Conservation (phyloP, 2,113 vertebrate species). For the Chaetops frenatus region DNA sequence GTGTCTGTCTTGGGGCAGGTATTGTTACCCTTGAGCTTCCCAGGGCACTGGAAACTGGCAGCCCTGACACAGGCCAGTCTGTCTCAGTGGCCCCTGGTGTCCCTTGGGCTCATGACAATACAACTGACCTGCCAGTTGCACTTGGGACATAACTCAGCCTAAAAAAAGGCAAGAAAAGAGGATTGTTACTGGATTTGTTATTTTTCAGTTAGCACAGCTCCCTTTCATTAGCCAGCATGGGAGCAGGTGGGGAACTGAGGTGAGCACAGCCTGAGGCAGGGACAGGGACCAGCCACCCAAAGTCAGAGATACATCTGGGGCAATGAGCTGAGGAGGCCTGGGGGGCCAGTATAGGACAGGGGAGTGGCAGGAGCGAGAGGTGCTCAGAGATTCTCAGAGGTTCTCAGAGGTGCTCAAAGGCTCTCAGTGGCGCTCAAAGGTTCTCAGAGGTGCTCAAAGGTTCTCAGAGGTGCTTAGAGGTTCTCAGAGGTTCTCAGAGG, state of each 20-base stretch:
- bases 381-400: accelerated
- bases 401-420: not conserved
- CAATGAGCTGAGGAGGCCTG: not conserved
- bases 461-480: not conserved
- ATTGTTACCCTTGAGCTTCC: not conserved
- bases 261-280: not conserved
- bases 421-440: not conserved
- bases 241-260: not conserved
- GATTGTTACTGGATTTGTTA: not conserved
- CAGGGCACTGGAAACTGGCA: not conserved
- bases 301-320: not conserved
- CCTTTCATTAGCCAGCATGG: accelerated
- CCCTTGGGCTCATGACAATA: not conserved
- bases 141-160: not conserved
- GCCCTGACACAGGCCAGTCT: accelerated
- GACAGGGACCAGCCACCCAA: not conserved
- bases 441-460: not conserved
- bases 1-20: not conserved
- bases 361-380: accelerated
- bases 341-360: not conserved
- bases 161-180: too few species aligned
- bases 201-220: not conserved
- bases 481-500: too few species aligned
- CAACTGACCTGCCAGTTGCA: not conserved
- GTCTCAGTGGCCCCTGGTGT: accelerated